Conservation (phyloP, 2,797 vertebrate species). For the Pseudotriccus pelzelni region DNA sequence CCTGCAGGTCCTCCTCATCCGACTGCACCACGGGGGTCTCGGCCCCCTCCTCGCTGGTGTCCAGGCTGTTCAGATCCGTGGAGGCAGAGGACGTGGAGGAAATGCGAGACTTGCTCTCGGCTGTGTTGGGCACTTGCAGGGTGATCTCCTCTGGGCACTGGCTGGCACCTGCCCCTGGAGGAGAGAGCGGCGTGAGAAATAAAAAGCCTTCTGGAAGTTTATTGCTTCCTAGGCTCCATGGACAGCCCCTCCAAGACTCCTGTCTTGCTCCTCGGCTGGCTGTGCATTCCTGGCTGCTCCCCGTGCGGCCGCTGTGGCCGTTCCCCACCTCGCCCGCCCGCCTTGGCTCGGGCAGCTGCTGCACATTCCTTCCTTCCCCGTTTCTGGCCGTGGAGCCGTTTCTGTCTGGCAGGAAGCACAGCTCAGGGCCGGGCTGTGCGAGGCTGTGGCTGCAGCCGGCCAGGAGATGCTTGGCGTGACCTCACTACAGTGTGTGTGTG, state of each 20-base stretch:
- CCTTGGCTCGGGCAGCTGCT: background rate
- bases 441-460: background rate
- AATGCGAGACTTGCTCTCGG: conserved; percentile 82
- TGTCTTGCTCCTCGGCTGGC: background rate
- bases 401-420: background rate
- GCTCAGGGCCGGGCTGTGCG: background rate
- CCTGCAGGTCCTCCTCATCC: conserved; percentile 85
- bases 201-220: background rate
- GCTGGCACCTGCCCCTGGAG: conserved; percentile 67
- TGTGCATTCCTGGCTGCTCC: background rate
- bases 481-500: background rate
- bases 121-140: conserved; percentile 67
- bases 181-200: background rate
- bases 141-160: conserved; percentile 78
- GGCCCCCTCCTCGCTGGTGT: conserved; percentile 79
- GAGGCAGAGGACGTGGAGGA: conserved; percentile 87
- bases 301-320: background rate
- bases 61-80: conserved; percentile 84
- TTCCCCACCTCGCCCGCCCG: background rate
- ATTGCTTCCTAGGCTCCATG: background rate
- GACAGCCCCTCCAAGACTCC: background rate
- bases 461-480: background rate
- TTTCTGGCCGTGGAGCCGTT: conserved; percentile 31
- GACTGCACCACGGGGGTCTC: conserved; percentile 90
- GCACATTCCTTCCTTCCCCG: background rate